Conservation (phyloP, 2,888 invertebrate species). For the Chloromyia formosa region DNA sequence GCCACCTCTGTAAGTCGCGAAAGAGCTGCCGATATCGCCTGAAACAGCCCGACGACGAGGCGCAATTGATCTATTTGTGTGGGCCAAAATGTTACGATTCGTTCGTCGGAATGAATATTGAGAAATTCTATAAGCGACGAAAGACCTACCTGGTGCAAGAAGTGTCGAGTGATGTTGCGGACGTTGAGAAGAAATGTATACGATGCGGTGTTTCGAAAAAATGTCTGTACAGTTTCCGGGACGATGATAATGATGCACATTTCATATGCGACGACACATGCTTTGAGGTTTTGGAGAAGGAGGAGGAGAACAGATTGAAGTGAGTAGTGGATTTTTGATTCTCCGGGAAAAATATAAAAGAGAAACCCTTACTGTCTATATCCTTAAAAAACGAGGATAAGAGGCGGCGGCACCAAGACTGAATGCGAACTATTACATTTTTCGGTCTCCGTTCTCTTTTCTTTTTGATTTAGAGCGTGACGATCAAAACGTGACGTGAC, state of each 20-base stretch:
- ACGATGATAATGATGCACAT: slow-evolving; percentile 66
- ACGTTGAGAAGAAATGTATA: slow-evolving; percentile 62
- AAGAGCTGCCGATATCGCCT: slow-evolving; percentile 60
- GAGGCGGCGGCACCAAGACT: neutral
- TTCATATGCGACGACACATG: slow-evolving; percentile 70
- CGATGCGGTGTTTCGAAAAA: slow-evolving; percentile 66
- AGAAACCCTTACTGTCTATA: neutral
- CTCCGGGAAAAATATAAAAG: slow-evolving; percentile 19
- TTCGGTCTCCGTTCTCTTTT: too few species aligned
- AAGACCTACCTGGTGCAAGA: slow-evolving; percentile 67
- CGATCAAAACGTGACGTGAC: neutral
- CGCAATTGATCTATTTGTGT: slow-evolving; percentile 68
- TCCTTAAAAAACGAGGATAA: neutral
- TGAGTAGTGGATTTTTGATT: slow-evolving; percentile 50
- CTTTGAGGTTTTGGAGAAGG: slow-evolving; percentile 65
- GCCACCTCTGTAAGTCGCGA: slow-evolving; percentile 56
- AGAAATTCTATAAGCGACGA: slow-evolving; percentile 68
- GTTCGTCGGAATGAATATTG: slow-evolving; percentile 67
- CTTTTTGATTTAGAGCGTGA: too few species aligned
- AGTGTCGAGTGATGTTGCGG: slow-evolving; percentile 46
- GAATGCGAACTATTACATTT: neutral
- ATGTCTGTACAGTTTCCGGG: slow-evolving; percentile 64
- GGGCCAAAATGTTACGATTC: slow-evolving; percentile 66
- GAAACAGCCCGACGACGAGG: slow-evolving; percentile 64
- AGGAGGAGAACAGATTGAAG: slow-evolving; percentile 64